These are phyloP conservation scores for Sebastes iracundus DNA, from an alignment of 2,797 vertebrate species.

Conservation along the genomic window DNA sequence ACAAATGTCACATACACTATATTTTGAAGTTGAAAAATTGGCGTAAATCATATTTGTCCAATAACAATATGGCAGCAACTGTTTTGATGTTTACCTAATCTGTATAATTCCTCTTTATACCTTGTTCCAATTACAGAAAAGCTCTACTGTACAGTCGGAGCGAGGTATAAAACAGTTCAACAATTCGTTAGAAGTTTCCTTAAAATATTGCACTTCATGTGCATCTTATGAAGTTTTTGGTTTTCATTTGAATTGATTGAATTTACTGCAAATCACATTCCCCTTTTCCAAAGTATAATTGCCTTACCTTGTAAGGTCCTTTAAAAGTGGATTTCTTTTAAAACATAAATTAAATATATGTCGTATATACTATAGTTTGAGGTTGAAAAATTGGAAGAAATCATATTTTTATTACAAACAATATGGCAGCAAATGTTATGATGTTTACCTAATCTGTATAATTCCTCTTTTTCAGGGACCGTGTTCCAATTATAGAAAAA, in stretches of 20 bases:
- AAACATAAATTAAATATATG: background rate
- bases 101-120: constrained; percentile 24
- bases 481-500: constrained; percentile 41
- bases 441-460: constrained; percentile 26
- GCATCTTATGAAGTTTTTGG: no score
- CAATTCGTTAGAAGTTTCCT: no score
- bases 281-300: no score
- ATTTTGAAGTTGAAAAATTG: background rate
- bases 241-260: no score
- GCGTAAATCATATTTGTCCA: background rate
- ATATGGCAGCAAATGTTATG: background rate
- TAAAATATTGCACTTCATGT: no score
- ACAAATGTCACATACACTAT: background rate
- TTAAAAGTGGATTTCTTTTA: no score
- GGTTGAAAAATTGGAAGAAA: background rate
- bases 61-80: background rate
- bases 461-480: constrained; percentile 17
- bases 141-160: no score
- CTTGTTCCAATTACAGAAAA: constrained; percentile 38
- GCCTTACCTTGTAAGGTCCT: no score
- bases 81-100: constrained; percentile 20
- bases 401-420: background rate
- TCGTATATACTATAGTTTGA: background rate
- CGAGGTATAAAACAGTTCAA: no score
- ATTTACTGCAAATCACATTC: no score